A percentile compares a stretch with the other conserved stretches of the same genome.
phyloP scores from a whole-genome alignment of 1,140 invertebrate genomes.

The Helicorthomorpha holstii region DNA sequence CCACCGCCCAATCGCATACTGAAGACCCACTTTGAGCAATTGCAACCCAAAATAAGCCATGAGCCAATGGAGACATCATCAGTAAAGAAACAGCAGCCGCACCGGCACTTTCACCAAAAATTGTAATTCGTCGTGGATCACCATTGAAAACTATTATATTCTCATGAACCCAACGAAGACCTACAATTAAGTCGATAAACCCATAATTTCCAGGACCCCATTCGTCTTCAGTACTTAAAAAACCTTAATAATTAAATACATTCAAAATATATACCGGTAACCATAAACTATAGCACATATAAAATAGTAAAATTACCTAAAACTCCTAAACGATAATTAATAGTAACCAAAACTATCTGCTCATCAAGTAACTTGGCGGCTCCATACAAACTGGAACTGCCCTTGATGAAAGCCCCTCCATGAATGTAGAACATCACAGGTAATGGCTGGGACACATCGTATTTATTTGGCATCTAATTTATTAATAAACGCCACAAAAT shows the following conservation, averaged over 20 bases:
- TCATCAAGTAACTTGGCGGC: slow-evolving; percentile 31
- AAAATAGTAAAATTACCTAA: neutral
- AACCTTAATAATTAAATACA: slow-evolving; percentile 55
- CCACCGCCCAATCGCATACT: neutral
- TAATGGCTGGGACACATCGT: neutral
- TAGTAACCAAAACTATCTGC: slow-evolving; percentile 11
- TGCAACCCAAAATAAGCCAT: slow-evolving; percentile 1
- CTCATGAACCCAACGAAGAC: slow-evolving; percentile 75
- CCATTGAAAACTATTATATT: slow-evolving; percentile 83
- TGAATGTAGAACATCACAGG: slow-evolving; percentile 35
- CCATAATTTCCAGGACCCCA: slow-evolving; percentile 93
- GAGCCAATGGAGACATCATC: slow-evolving; percentile 13
- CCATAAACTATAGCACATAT: too few species aligned
- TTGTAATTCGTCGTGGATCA: slow-evolving; percentile 35
- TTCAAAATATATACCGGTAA: too few species aligned
- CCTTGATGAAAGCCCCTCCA: slow-evolving; percentile 32
- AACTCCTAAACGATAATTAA: slow-evolving; percentile 11
- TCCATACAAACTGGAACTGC: slow-evolving; percentile 23
- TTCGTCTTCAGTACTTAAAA: slow-evolving; percentile 77
- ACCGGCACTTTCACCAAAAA: slow-evolving; percentile 20
- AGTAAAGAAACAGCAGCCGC: slow-evolving; percentile 17
- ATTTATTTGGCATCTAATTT: neutral
- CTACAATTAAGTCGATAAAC: slow-evolving; percentile 77
- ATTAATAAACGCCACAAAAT: neutral
- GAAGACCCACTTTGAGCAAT: neutral